Conservation (phyloP, 1,140 invertebrate species). For the Trichonephila clavipes region DNA sequence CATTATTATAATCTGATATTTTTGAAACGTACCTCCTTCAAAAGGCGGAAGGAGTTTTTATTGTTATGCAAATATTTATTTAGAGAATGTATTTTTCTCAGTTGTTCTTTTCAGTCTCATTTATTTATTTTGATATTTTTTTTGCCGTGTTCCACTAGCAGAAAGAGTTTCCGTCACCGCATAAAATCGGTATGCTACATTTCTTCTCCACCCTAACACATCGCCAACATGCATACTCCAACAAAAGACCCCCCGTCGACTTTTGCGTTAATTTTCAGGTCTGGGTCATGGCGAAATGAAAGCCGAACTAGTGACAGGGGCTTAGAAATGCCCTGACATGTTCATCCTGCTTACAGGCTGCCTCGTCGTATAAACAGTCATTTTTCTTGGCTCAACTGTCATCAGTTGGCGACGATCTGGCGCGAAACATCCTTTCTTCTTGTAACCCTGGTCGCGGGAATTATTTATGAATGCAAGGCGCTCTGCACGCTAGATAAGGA, state of each 20-base stretch:
- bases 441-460: slow-evolving; percentile 35
- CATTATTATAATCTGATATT: too few species aligned
- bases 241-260: not conserved
- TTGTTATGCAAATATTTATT: too few species aligned
- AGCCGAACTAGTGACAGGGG: slow-evolving; percentile 46
- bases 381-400: slow-evolving; percentile 71
- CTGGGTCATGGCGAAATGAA: slow-evolving; percentile 35
- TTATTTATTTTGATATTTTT: too few species aligned
- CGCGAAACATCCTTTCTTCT: not conserved
- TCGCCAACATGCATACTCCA: not conserved
- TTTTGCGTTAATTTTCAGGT: slow-evolving; percentile 27
- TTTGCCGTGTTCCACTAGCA: too few species aligned
- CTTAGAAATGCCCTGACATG: slow-evolving; percentile 52
- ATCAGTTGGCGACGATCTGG: slow-evolving; percentile 66
- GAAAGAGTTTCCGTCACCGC: too few species aligned
- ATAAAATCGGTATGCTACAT: not conserved
- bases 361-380: slow-evolving; percentile 68
- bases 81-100: too few species aligned
- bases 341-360: slow-evolving; percentile 57
- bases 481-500: slow-evolving; percentile 40
- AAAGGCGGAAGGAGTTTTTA: too few species aligned
- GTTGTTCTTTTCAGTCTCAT: too few species aligned
- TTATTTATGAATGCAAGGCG: slow-evolving; percentile 41
- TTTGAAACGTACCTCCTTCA: too few species aligned
- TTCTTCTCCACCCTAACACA: not conserved